Evolutionary conservation across 2,113 vertebrate species (phyloP), one percentile per base, ranked within the genome.

Genomic region (Leptobrachium leishanense): DNA sequence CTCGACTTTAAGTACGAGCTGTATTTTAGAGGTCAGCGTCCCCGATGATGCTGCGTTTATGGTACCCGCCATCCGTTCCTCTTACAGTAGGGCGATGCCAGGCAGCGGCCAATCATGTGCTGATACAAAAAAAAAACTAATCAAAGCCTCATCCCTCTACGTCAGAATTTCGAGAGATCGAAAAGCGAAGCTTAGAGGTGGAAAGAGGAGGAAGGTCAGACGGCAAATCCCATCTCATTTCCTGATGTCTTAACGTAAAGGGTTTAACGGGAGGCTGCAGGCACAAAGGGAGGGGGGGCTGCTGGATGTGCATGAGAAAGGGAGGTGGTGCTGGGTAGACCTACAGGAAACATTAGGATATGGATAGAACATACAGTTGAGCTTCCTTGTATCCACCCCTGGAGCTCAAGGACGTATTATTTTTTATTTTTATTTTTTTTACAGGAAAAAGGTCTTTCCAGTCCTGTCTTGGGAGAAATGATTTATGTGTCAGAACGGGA

Each of bases 151-250:
- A 73, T 68, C 71, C 64, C 42, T 5, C 64, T 81, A 72, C 78
- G 78, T 81, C 78, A 81, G 43, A 46, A 81, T 66, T 63, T n/a
- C 44, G 46, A 53, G 64, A 62, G 72, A 74, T 31, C 20, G 20
- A 31, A 31, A 31, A 31, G 20, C 20, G 44, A 74, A 53, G 63
- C 55, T 74, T 68, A 80, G 78, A 41, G 78, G 39, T 74, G 72
- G 72, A 43, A 74, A 72, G 64, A 71, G 74, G 53, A 53, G 71
- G 71, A 81, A 81, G 78, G 78, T 81, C 78, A 81, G 53, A 62
- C 64, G n/a, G 72, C 20, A 81, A 81, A 81, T 81, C 77, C 77
- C 63, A 55, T 79, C 72, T 81, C 72, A 81, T 81, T 81, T 81
- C 78, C 78, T 74, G 78, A 81, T 68, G 71, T 67, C 78, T 81